Base-by-base conservation (phyloP, 2,888 invertebrate species). In the Trachelus troglodyta region DNA sequence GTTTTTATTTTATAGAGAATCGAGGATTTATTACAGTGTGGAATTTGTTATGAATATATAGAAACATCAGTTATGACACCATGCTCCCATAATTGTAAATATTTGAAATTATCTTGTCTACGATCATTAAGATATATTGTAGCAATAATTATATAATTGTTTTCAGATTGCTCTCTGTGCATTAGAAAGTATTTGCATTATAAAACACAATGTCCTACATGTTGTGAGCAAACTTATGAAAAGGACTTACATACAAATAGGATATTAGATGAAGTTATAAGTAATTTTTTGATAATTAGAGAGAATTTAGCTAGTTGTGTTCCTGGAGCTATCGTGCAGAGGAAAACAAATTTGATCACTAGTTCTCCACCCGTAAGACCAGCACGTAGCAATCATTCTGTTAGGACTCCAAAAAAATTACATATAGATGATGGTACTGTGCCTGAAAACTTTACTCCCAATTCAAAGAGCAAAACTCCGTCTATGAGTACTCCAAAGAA, bases 51-150 rank as follows among this genome's bases (percentile, higher is more conserved):
- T 82, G 93, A 93, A 33, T 92, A 91, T 80, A 91, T 93, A 83
- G 88, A 92, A 69, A 92, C 92, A 31, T 89, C 92, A n/a, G 92
- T 93, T 81, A 90, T 93, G 69, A 92, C 93, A 33, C 89, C 91
- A 9, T 93, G 93, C 80, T 93, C 92, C 3, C 93, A 93, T 82
- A 93, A 92, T 81, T 93, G 93, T 93, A 90, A 92, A 92, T 75
- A 40, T 74, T 75, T 75, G 30, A 75, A 33, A 79, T 73, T 31
- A 69, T 73, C 11, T 71, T 73, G 11, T 30, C 30, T 33, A 71
- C 9, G 23, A 31, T 15, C 56, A 69, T 78, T 35, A 1, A 69
- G 15, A 31, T 76, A 34, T 30, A 34, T 31, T 33, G 31, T 69
- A 34, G n/a, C 77, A 75, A 80, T 78, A 73, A 74, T 73, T 23